A percentile compares a stretch with the other conserved stretches of the same genome.
Evolutionary conservation across 2,113 vertebrate species (phyloP).

Genomic region (Ovis canadensis): DNA sequence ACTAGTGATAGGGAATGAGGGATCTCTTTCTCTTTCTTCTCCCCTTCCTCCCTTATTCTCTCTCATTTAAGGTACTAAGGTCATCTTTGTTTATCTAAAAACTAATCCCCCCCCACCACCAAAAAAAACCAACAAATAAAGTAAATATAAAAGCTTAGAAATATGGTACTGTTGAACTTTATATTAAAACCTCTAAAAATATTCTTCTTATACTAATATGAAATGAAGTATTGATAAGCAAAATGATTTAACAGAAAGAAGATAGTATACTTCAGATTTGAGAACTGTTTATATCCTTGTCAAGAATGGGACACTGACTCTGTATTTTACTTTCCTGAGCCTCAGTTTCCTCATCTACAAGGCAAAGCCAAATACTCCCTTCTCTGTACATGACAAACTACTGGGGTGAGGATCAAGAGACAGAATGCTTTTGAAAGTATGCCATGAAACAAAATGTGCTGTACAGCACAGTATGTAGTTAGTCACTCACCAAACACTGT

Average conservation of each 20-base stretch:
- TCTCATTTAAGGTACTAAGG: background rate
- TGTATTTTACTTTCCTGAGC: background rate
- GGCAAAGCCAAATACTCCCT: background rate
- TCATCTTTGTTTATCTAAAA: background rate
- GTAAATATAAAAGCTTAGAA: background rate
- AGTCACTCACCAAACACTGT: slow-evolving; percentile 95
- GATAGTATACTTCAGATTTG: background rate
- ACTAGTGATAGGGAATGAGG: background rate
- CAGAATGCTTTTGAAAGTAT: background rate
- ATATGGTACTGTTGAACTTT: background rate
- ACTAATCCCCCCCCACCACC: background rate
- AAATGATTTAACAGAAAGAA: background rate
- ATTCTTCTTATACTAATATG: background rate
- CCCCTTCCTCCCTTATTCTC: background rate
- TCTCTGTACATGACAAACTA: background rate
- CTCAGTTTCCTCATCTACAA: background rate
- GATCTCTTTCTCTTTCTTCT: background rate
- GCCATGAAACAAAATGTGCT: background rate
- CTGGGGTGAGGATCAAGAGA: background rate
- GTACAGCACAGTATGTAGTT: background rate
- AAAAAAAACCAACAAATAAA: background rate
- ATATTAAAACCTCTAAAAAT: background rate
- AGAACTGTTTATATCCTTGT: background rate
- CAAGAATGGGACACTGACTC: background rate
- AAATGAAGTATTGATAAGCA: background rate